phyloP scores from a whole-genome alignment of 2,888 invertebrate species.

The Exocentrus adspersus region DNA sequence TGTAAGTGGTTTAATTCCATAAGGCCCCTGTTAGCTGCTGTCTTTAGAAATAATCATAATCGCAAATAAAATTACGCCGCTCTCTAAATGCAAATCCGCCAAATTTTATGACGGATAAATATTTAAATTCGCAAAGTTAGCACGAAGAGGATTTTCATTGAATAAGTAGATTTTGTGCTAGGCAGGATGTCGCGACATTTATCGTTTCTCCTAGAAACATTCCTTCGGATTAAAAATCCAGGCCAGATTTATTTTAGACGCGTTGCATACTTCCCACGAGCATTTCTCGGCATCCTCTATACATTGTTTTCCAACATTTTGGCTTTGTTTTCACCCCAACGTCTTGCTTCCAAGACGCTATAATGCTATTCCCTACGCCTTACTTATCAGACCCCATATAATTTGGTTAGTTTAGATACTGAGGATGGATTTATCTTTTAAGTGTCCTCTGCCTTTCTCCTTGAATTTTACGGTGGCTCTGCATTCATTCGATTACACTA shows the following conservation, averaged over 20 bases:
- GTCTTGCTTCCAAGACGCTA: constrained; percentile 10
- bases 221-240: constrained; percentile 54
- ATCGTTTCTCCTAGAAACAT: constrained; percentile 44
- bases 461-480: not conserved
- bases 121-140: constrained; percentile 41
- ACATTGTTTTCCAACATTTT: constrained; percentile 45
- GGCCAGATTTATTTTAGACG: constrained; percentile 54
- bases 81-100: constrained; percentile 42
- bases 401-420: constrained; percentile 19
- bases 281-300: constrained; percentile 44
- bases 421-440: constrained; percentile 5
- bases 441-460: not conserved
- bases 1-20: too few species aligned
- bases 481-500: not conserved
- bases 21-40: not conserved
- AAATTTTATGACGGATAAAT: constrained; percentile 41
- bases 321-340: constrained; percentile 40
- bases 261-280: constrained; percentile 54
- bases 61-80: constrained; percentile 35
- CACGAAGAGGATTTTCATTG: constrained; percentile 29
- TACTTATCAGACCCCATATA: constrained; percentile 23
- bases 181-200: constrained; percentile 39
- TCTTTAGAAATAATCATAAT: constrained; percentile 32
- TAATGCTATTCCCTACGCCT: constrained; percentile 8
- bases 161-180: constrained; percentile 40